Evolutionary conservation across 2,888 invertebrate genomes (phyloP).

Genomic region (Agrochola litura): DNA sequence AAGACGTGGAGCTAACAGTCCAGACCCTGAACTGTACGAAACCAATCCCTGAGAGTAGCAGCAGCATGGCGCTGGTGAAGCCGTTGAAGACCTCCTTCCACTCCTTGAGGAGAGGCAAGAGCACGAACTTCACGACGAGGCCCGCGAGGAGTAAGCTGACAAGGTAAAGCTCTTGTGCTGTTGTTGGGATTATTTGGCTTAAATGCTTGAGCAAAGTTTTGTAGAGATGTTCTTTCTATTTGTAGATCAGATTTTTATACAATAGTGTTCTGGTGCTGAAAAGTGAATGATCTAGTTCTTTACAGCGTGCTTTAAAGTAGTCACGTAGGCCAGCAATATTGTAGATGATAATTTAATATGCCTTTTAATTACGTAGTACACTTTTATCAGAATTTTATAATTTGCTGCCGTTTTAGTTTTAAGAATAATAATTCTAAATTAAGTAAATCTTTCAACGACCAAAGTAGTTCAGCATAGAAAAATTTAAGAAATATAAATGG

Average conservation of each 20-base stretch:
- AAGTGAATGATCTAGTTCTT: background rate
- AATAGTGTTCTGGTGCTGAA: background rate
- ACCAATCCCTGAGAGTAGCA: slow-evolving; percentile 82
- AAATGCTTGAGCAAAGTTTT: slow-evolving; percentile 11
- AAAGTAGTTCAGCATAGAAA: background rate
- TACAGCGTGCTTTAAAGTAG: background rate
- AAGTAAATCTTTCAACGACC: background rate
- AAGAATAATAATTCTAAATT: background rate
- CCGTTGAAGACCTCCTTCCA: slow-evolving; percentile 85
- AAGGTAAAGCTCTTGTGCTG: slow-evolving; percentile 76
- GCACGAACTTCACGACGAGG: slow-evolving; percentile 74
- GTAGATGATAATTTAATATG: background rate
- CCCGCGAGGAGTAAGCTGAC: slow-evolving; percentile 85
- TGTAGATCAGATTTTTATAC: slow-evolving; percentile 1
- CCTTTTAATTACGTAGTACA: background rate
- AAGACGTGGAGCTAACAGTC: slow-evolving; percentile 97
- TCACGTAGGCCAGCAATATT: background rate
- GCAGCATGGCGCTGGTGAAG: slow-evolving; percentile 78
- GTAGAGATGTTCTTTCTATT: background rate
- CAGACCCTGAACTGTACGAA: slow-evolving; percentile 94
- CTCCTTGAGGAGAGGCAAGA: slow-evolving; percentile 84
- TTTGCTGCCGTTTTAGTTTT: slow-evolving; percentile 16
- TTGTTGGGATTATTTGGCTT: background rate
- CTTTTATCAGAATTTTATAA: background rate
- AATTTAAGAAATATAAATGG: too few species aligned